Evolutionary conservation across 2,113 vertebrate species (phyloP).

Genomic region (Anhinga rufa): DNA sequence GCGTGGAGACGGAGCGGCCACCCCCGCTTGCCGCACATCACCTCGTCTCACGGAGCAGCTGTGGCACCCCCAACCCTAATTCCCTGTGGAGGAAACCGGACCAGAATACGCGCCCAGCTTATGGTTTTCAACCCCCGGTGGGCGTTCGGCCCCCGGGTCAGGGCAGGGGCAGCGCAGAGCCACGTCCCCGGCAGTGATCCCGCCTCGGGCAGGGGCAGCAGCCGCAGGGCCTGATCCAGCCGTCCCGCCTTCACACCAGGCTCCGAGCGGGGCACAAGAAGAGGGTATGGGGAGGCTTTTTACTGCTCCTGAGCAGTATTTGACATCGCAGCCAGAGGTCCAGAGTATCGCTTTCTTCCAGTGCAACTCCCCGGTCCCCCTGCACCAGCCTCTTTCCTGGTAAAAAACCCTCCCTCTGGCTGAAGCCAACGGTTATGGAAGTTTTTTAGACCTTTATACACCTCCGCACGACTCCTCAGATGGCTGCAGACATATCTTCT

Average conservation of each 20-base stretch:
- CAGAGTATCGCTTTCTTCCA: too few relatives aligned
- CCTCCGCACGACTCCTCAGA: not conserved
- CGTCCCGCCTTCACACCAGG: not conserved
- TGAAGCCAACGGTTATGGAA: not conserved
- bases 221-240: not conserved
- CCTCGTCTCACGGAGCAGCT: not conserved
- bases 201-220: not conserved
- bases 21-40: not conserved
- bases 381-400: not conserved
- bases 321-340: too few relatives aligned
- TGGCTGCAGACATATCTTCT: not conserved
- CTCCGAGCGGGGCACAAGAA: too few relatives aligned
- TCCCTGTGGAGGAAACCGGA: fast-evolving
- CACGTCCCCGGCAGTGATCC: not conserved
- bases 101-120: too few relatives aligned
- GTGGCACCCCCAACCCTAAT: not conserved
- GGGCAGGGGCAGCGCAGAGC: not conserved
- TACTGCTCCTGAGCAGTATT: too few relatives aligned
- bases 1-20: fast-evolving
- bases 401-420: not conserved
- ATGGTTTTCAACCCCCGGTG: too few relatives aligned
- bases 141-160: too few relatives aligned
- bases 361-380: too few relatives aligned
- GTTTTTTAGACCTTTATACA: not conserved
- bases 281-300: not conserved